These are phyloP conservation scores for Muricea muricata DNA, from an alignment of 92 coral and sea anemone genomes.

Conservation along the genomic window DNA sequence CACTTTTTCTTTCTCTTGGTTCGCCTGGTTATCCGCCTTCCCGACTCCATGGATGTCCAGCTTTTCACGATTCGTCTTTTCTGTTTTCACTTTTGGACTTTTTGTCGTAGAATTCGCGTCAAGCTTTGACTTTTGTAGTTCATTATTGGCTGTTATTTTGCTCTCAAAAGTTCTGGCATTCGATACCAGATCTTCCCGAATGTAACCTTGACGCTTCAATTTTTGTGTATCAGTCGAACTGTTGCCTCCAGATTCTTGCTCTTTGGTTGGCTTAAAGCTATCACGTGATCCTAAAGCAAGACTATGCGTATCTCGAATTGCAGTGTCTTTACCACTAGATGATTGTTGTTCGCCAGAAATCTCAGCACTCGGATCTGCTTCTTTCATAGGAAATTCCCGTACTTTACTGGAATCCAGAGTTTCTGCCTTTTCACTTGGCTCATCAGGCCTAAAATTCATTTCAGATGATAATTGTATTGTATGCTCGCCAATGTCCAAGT, in stretches of 20 bases:
- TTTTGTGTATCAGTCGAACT: neutral
- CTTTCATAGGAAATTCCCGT: too few relatives aligned
- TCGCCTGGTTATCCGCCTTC: constrained; percentile 48
- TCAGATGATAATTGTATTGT: neutral
- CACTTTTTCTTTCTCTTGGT: constrained; percentile 51
- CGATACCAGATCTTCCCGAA: neutral
- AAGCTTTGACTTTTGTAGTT: neutral
- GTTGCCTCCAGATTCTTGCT: neutral
- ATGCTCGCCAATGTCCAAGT: neutral
- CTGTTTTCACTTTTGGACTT: neutral
- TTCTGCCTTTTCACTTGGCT: neutral
- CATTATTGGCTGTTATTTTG: neutral
- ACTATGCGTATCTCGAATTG: too few relatives aligned
- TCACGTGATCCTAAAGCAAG: constrained; percentile 12
- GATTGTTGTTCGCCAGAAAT: neutral
- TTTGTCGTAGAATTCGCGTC: constrained; percentile 29
- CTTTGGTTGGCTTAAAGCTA: neutral
- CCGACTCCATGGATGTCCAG: constrained; percentile 86
- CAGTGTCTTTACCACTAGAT: constrained; percentile 25
- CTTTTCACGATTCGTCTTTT: neutral
- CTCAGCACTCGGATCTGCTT: too few relatives aligned
- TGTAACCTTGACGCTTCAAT: neutral
- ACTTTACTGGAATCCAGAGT: neutral
- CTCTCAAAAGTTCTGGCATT: neutral
- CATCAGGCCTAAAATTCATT: neutral